phyloP scores from a whole-genome alignment of 1,140 invertebrate genomes.

The Ceratina japonica region DNA sequence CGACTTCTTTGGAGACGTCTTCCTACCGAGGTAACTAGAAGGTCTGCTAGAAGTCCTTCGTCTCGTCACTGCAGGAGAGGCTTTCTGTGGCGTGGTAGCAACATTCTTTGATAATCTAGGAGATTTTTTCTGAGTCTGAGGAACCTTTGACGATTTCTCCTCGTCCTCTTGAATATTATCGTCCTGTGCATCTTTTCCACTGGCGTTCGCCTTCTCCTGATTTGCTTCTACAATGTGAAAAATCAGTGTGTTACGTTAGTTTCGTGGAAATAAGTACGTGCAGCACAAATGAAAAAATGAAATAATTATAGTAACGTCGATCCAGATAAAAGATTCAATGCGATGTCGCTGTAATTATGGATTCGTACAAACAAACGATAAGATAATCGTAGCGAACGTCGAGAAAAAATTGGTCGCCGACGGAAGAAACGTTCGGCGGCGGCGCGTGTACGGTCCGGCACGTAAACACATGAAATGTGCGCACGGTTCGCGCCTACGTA shows the following conservation, averaged over 20 bases:
- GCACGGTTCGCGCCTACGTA: not conserved
- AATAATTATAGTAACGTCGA: not conserved
- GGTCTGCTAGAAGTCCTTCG: slow-evolving; percentile 18
- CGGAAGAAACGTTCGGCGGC: not conserved
- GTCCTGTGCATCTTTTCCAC: slow-evolving; percentile 39
- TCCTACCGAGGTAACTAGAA: slow-evolving; percentile 57
- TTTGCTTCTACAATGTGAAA: not conserved
- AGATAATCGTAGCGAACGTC: not conserved
- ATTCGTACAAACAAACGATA: not conserved
- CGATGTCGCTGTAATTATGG: not conserved
- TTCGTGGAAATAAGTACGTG: too few species aligned
- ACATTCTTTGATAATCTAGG: slow-evolving; percentile 70
- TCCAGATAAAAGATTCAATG: not conserved
- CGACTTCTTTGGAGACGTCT: slow-evolving; percentile 61
- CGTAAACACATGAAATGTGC: slow-evolving; percentile 27
- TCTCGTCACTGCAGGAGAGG: slow-evolving; percentile 60
- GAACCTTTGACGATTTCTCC: slow-evolving; percentile 64
- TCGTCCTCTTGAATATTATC: slow-evolving; percentile 47
- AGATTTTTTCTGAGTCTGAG: slow-evolving; percentile 70
- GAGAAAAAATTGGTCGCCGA: not conserved
- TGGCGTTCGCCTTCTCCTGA: slow-evolving; percentile 20
- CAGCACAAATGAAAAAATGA: not conserved
- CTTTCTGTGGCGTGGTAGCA: slow-evolving; percentile 64
- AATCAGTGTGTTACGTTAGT: not conserved
- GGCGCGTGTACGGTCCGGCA: slow-evolving; percentile 3